These are phyloP conservation scores for Poecile montanus DNA, from an alignment of 2,797 vertebrate species.

Conservation along the genomic window DNA sequence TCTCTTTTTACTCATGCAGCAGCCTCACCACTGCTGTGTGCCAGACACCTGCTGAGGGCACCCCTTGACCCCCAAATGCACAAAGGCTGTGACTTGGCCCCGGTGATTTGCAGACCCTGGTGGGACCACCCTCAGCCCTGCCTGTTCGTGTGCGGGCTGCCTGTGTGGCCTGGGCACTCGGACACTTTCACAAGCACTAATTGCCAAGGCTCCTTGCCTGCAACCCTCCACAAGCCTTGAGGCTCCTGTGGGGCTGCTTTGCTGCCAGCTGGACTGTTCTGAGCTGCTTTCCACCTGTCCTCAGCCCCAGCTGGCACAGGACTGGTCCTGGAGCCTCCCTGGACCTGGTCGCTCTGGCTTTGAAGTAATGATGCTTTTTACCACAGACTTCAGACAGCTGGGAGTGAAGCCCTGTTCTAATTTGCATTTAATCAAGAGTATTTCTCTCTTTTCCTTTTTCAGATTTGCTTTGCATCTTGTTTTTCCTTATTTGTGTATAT, in stretches of 20 bases:
- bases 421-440: slow-evolving; percentile 55
- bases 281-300: background rate
- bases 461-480: slow-evolving; percentile 15
- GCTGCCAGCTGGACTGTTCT: background rate
- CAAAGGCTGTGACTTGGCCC: background rate
- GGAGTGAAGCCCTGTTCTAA: background rate
- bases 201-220: background rate
- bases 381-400: slow-evolving; percentile 31
- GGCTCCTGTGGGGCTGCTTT: rapidly evolving
- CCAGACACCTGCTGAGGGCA: background rate
- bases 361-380: background rate
- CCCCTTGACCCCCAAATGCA: background rate
- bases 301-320: background rate
- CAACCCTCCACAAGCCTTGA: background rate
- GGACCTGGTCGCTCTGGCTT: background rate
- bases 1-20: background rate
- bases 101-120: background rate
- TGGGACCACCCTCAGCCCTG: background rate
- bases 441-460: slow-evolving; percentile 43
- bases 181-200: background rate
- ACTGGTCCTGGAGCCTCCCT: background rate
- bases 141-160: rapidly evolving
- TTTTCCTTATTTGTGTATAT: background rate
- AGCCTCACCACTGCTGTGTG: background rate
- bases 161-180: background rate